Evolutionary conservation across 1,140 invertebrate species (phyloP), one percentile per base, ranked within the genome.

Genomic region (Cydia pomonella): DNA sequence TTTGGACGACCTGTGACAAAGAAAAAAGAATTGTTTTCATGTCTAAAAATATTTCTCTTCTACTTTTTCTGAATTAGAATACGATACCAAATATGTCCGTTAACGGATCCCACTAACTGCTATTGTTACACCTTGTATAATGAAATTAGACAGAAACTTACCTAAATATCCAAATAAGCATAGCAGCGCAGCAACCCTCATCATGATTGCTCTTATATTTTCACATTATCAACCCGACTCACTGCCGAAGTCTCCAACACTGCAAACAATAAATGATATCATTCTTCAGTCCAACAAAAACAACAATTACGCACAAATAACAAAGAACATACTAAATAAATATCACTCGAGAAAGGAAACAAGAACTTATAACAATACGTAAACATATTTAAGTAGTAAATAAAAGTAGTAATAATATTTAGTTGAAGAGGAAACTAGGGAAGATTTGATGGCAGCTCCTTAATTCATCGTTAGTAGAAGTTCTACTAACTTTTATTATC

Each of bases 171-270:
- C 82, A 79, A 88, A 77, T 71, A 89, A 80, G 82, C 81, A 89
- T 80, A 91, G 76, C 77, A 89, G 77, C 78, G 82, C 83, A 77
- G 83, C 78, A 53, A 88, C 78, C 87, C 87, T 84, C 87, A 91
- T 91, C 80, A 82, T 82, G 79, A 76, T 74, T 79, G 80, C 74
- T 81, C 77, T 79, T 75, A 80, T 21, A 27, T 82, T 78, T 84
- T 86, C 81, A 86, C 84, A 86, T 86, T 79, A 84, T 86, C 83
- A 83, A 76, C 63, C 53, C 59, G 66, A 77, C 79, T 44, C 74
- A 76, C 79, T 74, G 23, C 64, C 72, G 23, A 73, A 47, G 18
- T 73, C 41, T 13, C 21, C 53, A 6, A 23, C 53, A 59, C 53
- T 59, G 53, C 53, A 59, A 59, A 59, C 21, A 59, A 53, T 25